A percentile compares a stretch with the other conserved stretches of the same genome.
phyloP scores from a whole-genome alignment of 1,140 invertebrate species.

The Drosophila dunni region DNA sequence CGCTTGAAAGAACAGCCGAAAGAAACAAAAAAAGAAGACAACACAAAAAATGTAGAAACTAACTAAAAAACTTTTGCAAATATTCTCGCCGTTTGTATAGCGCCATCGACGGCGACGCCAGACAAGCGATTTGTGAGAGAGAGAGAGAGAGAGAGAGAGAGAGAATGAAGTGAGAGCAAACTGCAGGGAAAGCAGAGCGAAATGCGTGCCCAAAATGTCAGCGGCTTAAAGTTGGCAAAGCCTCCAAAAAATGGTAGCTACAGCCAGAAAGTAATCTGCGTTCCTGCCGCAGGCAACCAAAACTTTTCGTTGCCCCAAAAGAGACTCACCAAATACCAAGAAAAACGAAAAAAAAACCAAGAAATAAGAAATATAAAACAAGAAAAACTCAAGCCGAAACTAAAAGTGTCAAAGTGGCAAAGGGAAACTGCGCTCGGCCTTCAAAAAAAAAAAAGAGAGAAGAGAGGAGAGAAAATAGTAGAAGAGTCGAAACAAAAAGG shows the following conservation, averaged over 20 bases:
- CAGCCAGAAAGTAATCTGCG: constrained; percentile 73
- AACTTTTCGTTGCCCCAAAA: constrained; percentile 56
- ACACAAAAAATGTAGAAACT: constrained; percentile 1
- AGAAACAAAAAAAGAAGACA: constrained; percentile 6
- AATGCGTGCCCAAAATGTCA: constrained; percentile 78
- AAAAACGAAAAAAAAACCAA: constrained; percentile 10
- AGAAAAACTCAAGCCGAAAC: constrained; percentile 48
- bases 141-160: constrained; percentile 2
- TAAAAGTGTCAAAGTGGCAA: constrained; percentile 78
- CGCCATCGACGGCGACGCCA: constrained; percentile 16
- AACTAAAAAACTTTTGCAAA: constrained; percentile 49
- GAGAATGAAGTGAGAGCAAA: not conserved
- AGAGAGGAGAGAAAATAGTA: constrained; percentile 14
- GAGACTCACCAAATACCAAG: constrained; percentile 16
- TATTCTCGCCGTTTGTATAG: constrained; percentile 22
- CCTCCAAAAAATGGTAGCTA: constrained; percentile 33
- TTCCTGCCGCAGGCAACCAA: constrained; percentile 68
- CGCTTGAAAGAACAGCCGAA: not conserved
- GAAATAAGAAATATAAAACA: constrained; percentile 27
- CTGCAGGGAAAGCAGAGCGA: constrained; percentile 1
- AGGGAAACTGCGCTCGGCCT: constrained; percentile 44
- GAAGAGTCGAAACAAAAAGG: constrained; percentile 39
- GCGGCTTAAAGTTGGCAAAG: constrained; percentile 73
- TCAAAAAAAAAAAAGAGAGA: constrained; percentile 6
- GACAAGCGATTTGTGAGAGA: constrained; percentile 48